phyloP scores from a whole-genome alignment of 1,140 invertebrate genomes.

The Tyrophagus putrescentiae region DNA sequence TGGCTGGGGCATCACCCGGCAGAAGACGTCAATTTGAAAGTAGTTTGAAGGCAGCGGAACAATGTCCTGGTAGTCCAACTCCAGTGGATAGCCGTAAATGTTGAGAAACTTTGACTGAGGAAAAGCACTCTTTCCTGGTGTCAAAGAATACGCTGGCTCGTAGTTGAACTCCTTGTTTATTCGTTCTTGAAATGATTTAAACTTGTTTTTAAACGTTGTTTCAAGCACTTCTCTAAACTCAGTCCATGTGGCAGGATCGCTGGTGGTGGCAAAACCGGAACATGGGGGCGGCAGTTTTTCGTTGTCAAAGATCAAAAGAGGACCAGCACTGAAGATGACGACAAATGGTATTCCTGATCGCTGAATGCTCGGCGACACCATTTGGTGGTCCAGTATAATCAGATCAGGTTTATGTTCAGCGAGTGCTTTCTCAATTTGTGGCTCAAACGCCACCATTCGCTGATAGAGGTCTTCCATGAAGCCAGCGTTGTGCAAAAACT shows the following conservation, averaged over 20 bases:
- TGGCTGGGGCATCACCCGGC: not conserved
- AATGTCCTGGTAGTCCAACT: constrained; percentile 22
- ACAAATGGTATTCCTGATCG: constrained; percentile 7
- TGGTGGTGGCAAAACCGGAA: not conserved
- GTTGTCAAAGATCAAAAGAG: not conserved
- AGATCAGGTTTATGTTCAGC: constrained; percentile 11
- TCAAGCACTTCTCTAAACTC: not conserved
- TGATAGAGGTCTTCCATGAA: not conserved
- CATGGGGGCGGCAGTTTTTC: not conserved
- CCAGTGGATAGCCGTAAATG: constrained; percentile 21
- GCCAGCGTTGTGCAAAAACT: not conserved
- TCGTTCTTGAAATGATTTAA: not conserved
- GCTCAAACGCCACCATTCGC: not conserved
- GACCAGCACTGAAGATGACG: not conserved
- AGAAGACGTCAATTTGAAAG: constrained; percentile 4
- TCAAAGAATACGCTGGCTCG: not conserved
- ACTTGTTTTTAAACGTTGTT: not conserved
- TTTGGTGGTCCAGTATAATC: constrained; percentile 1
- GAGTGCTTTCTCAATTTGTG: not conserved
- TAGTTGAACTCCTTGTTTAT: not conserved
- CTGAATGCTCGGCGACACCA: not conserved
- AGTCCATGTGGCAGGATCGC: not conserved
- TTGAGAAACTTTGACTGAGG: constrained; percentile 14
- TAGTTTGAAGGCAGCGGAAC: not conserved
- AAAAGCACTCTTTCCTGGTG: not conserved